Evolutionary conservation across 2,888 invertebrate genomes (phyloP).

Genomic region (Lordiphosa fenestrarum): DNA sequence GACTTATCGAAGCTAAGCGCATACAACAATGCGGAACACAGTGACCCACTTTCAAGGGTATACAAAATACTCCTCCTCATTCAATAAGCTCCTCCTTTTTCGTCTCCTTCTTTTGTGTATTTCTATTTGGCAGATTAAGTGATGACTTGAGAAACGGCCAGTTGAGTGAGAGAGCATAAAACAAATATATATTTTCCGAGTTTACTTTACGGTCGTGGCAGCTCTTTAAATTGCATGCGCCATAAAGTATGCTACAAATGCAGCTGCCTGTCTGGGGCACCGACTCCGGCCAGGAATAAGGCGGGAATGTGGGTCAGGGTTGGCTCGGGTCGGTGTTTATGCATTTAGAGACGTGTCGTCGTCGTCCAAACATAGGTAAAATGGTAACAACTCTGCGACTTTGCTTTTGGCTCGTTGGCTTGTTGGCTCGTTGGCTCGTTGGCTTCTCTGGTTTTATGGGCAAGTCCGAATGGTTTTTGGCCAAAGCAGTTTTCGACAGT

Average conservation of each 20-base stretch:
- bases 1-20: not conserved
- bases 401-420: slow-evolving; percentile 25
- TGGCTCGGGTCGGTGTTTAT: slow-evolving; percentile 38
- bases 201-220: slow-evolving; percentile 35
- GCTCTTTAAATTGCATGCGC: slow-evolving; percentile 49
- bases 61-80: slow-evolving; percentile 30
- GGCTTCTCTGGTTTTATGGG: slow-evolving; percentile 16
- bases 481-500: slow-evolving; percentile 24
- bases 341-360: slow-evolving; percentile 48
- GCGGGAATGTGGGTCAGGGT: slow-evolving; percentile 50
- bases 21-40: not conserved
- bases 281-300: slow-evolving; percentile 4
- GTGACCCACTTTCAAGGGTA: slow-evolving; percentile 21
- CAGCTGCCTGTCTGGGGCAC: slow-evolving; percentile 19
- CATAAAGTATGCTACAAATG: slow-evolving; percentile 43
- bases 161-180: slow-evolving; percentile 36
- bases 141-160: slow-evolving; percentile 48
- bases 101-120: slow-evolving; percentile 16
- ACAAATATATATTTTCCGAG: slow-evolving; percentile 36
- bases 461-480: slow-evolving; percentile 9
- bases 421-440: slow-evolving; percentile 14
- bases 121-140: slow-evolving; percentile 55
- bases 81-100: slow-evolving; percentile 20
- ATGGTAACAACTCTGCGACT: slow-evolving; percentile 23
- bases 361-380: slow-evolving; percentile 31